Conservation (phyloP, 2,888 invertebrate species). For the Tipula helvola region DNA sequence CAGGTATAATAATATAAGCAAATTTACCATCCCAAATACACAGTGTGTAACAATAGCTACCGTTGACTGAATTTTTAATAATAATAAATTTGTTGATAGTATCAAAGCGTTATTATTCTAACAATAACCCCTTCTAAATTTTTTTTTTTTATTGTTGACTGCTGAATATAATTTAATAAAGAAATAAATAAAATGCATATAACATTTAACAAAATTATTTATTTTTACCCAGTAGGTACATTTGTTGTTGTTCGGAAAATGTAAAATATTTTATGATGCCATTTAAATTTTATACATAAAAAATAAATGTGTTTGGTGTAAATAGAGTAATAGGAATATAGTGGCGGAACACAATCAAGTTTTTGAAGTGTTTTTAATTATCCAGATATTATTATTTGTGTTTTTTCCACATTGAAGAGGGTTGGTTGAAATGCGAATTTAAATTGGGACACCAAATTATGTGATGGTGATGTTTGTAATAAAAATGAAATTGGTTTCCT, state of each 20-base stretch:
- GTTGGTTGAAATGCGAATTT: no score
- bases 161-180: background rate
- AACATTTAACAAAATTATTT: background rate
- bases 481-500: no score
- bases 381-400: background rate
- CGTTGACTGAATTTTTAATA: background rate
- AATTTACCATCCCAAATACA: background rate
- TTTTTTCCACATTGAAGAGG: no score
- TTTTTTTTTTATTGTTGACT: background rate
- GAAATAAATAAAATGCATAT: conserved; percentile 4
- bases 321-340: background rate
- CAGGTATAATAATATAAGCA: background rate
- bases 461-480: no score
- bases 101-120: background rate
- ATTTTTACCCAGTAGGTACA: background rate
- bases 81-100: background rate
- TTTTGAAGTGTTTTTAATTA: background rate
- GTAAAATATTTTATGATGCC: background rate
- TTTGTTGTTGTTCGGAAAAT: background rate
- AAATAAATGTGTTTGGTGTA: background rate
- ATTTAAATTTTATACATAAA: background rate
- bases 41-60: background rate
- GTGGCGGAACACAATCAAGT: background rate
- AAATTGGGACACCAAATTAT: no score
- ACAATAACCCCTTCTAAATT: background rate